Conservation (phyloP, 2,888 invertebrate species). For the Ectemnius cavifrons region DNA sequence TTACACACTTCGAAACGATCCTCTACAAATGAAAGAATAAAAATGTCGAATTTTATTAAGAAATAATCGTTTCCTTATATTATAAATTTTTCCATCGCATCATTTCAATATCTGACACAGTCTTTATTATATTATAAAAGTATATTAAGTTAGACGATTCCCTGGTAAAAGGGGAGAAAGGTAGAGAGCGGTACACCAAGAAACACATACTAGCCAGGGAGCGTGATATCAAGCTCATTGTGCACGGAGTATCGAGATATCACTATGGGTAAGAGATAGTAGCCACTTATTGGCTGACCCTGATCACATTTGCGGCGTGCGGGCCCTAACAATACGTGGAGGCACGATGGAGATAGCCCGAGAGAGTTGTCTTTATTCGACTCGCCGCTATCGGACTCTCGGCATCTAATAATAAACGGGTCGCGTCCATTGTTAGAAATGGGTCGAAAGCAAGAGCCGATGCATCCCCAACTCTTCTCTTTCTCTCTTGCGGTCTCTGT, state of each 20-base stretch:
- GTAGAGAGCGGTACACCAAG: background rate
- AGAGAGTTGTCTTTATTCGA: constrained; percentile 51
- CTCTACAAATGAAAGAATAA: too few relatives aligned
- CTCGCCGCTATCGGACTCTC: constrained; percentile 40
- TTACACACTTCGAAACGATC: too few relatives aligned
- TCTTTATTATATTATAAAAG: too few relatives aligned
- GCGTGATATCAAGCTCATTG: background rate
- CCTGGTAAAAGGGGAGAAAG: background rate
- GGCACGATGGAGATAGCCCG: background rate
- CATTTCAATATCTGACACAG: too few relatives aligned
- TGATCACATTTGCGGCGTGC: background rate
- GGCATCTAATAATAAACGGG: constrained; percentile 61
- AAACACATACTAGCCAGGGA: background rate
- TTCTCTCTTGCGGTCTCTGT: background rate
- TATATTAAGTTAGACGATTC: too few relatives aligned
- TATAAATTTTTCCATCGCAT: too few relatives aligned
- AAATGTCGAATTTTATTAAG: too few relatives aligned
- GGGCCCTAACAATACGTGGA: too few relatives aligned
- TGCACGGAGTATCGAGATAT: background rate
- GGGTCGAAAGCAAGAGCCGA: constrained; percentile 50
- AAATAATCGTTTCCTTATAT: too few relatives aligned
- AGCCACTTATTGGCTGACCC: constrained; percentile 3
- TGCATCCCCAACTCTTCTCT: background rate
- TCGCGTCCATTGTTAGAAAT: constrained; percentile 61
- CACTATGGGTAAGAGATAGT: background rate